Evolutionary conservation across 2,797 vertebrate species (phyloP).

Genomic region (Peromyscus eremicus): DNA sequence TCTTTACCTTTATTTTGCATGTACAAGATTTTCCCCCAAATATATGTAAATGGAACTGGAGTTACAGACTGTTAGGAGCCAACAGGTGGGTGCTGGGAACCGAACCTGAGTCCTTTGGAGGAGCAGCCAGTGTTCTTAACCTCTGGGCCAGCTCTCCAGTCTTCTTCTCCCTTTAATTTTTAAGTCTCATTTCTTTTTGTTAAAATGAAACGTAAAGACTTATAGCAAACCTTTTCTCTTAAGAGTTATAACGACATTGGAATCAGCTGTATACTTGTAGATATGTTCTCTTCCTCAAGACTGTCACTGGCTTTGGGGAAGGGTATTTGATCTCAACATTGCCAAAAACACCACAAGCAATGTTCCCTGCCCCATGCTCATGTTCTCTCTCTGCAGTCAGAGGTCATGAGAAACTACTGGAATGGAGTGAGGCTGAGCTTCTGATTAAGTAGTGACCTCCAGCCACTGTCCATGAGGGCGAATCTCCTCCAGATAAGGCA

Average conservation of each 20-base stretch:
- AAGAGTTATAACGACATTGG: neutral
- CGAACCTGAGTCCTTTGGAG: neutral
- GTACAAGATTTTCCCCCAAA: neutral
- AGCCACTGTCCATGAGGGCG: neutral
- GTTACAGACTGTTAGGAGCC: neutral
- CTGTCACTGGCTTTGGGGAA: neutral
- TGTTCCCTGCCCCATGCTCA: too few species aligned
- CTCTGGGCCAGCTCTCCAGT: too few species aligned
- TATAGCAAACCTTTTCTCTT: neutral
- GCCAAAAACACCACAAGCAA: neutral
- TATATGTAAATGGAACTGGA: neutral
- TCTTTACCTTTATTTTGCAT: neutral
- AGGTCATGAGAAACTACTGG: neutral
- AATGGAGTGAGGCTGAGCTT: neutral
- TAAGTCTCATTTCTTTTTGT: conserved; percentile 10
- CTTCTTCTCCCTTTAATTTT: neutral
- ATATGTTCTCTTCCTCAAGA: neutral
- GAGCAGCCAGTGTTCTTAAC: neutral
- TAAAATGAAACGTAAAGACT: neutral
- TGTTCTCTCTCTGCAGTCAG: neutral
- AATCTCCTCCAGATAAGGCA: neutral
- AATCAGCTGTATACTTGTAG: neutral
- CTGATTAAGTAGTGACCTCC: neutral
- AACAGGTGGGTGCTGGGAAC: neutral
- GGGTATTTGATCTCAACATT: neutral